Conservation (phyloP, 1,140 invertebrate genomes). For the Pristionchus pacificus region DNA sequence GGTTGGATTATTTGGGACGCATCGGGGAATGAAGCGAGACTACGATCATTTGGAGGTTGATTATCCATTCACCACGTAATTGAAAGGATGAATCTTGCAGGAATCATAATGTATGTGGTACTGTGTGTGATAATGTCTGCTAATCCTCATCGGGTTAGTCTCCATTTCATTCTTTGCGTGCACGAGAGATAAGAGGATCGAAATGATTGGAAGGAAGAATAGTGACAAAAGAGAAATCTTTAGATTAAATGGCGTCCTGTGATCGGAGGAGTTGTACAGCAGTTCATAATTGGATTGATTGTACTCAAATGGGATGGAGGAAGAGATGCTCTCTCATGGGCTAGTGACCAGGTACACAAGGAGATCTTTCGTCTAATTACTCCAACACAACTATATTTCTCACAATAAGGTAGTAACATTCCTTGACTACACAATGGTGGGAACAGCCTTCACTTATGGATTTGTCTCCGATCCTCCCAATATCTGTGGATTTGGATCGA, state of each 20-base stretch:
- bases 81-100: neutral
- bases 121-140: constrained; percentile 72
- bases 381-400: neutral
- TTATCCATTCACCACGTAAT: neutral
- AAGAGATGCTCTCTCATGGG: neutral
- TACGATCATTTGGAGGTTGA: neutral
- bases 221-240: constrained; percentile 66
- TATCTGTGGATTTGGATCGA: constrained; percentile 69
- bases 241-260: constrained; percentile 74
- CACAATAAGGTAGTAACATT: constrained; percentile 66
- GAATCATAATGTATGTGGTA: constrained; percentile 58
- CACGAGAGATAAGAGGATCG: neutral
- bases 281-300: constrained; percentile 79
- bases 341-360: neutral
- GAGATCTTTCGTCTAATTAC: too few relatives aligned
- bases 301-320: constrained; percentile 80
- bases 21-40: neutral
- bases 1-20: neutral
- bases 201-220: constrained; percentile 66
- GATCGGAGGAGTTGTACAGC: constrained; percentile 73
- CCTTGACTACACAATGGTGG: constrained; percentile 72
- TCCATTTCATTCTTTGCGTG: constrained; percentile 62
- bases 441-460: constrained; percentile 81
- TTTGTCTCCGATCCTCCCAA: constrained; percentile 57
- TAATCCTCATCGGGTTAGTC: constrained; percentile 78